Percentiles rank a stretch among this genome's conserved stretches.
phyloP scores from a whole-genome alignment of 2,113 vertebrate genomes.

The Aptenodytes patagonicus region DNA sequence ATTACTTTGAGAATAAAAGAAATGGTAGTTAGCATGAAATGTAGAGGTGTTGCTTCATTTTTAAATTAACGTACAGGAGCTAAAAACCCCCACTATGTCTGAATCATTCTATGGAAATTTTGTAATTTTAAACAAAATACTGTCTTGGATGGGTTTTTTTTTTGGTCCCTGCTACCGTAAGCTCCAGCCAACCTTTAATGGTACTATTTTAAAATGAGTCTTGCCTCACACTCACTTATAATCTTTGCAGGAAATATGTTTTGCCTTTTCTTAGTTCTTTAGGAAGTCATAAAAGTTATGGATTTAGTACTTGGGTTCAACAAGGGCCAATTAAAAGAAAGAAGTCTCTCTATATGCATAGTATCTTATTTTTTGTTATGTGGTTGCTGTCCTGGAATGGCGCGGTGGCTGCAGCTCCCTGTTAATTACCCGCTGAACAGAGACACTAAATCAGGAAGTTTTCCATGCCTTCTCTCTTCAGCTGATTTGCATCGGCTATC shows the following conservation, averaged over 20 bases:
- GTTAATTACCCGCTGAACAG: not conserved
- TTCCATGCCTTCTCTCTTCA: not conserved
- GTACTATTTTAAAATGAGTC: not conserved
- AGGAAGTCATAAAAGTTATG: not conserved
- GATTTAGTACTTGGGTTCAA: not conserved
- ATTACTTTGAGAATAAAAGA: constrained; percentile 54
- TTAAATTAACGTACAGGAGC: constrained; percentile 8
- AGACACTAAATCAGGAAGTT: not conserved
- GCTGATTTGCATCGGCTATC: not conserved
- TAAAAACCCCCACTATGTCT: not conserved
- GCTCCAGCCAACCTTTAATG: not conserved
- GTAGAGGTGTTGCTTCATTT: constrained; percentile 46
- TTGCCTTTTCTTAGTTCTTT: not conserved
- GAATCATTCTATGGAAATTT: constrained; percentile 11
- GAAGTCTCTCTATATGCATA: not conserved
- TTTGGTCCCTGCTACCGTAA: not conserved
- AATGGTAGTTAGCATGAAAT: constrained; percentile 34
- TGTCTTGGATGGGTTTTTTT: not conserved
- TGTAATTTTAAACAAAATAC: constrained; percentile 16
- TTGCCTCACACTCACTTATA: not conserved
- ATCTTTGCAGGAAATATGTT: not conserved
- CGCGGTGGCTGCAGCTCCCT: not conserved
- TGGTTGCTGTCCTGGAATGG: not conserved
- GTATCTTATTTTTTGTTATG: not conserved
- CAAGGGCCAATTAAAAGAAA: not conserved